Conservation (phyloP, 2,888 invertebrate genomes). For the Drosophila picticornis region DNA sequence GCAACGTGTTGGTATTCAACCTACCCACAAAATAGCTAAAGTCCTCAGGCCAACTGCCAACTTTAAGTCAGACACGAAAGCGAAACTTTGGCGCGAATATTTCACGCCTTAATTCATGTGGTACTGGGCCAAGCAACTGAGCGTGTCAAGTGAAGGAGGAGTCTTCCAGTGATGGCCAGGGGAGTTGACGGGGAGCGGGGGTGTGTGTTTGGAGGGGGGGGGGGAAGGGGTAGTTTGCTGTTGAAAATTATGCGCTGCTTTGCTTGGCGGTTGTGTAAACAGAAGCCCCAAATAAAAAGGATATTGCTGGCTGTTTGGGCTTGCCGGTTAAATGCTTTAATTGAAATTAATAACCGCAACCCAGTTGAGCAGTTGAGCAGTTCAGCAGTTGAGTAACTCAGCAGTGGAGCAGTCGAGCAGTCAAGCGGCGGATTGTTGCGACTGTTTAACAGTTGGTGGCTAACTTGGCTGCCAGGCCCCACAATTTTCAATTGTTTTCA, state of each 20-base stretch:
- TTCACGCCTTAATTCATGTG: conserved; percentile 78
- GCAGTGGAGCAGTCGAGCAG: conserved; percentile 17
- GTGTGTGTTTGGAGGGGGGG: neutral
- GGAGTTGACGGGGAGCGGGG: neutral
- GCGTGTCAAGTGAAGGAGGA: conserved; percentile 2
- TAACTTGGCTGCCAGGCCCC: conserved; percentile 28
- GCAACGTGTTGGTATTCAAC: neutral
- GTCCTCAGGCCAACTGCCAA: neutral
- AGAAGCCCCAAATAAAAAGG: conserved; percentile 61
- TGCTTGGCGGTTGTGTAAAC: conserved; percentile 68
- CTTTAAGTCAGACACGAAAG: conserved; percentile 22
- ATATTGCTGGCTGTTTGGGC: conserved; percentile 62
- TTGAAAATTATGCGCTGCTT: conserved; percentile 62
- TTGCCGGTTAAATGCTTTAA: conserved; percentile 81
- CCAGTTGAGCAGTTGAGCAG: conserved; percentile 51
- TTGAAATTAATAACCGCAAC: conserved; percentile 82
- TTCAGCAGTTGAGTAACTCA: conserved; percentile 20
- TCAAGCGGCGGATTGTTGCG: conserved; percentile 26
- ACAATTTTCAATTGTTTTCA: conserved; percentile 81
- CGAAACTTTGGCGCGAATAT: conserved; percentile 56
- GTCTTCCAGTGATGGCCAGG: neutral
- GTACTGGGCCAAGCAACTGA: conserved; percentile 41
- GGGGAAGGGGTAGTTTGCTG: neutral
- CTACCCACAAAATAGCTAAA: neutral
- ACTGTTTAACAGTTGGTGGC: conserved; percentile 20